These are phyloP conservation scores for Cathartes aura DNA, from an alignment of 2,113 vertebrate genomes.

Conservation along the genomic window DNA sequence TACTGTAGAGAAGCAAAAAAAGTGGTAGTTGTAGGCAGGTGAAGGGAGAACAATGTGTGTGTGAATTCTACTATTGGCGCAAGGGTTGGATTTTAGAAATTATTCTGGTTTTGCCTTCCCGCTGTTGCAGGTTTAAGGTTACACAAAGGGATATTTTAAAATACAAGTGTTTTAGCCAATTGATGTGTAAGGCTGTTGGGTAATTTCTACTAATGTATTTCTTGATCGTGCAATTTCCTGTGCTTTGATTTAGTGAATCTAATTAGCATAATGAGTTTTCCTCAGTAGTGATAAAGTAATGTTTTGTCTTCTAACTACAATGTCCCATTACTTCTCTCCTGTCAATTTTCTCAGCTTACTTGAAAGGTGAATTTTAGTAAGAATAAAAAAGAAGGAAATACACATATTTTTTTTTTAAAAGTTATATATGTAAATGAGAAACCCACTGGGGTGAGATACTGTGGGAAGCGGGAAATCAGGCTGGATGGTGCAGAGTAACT, in stretches of 20 bases:
- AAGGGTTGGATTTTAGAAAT: not conserved
- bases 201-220: not conserved
- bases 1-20: not conserved
- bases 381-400: not conserved
- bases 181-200: not conserved
- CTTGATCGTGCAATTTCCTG: not conserved
- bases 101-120: not conserved
- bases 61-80: not conserved
- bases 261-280: constrained; percentile 12
- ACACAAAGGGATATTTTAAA: not conserved
- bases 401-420: not conserved
- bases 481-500: not conserved
- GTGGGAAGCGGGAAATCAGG: not conserved
- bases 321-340: not conserved
- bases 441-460: not conserved
- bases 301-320: constrained; percentile 4
- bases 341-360: not conserved
- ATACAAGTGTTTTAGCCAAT: not conserved
- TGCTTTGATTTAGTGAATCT: constrained; percentile 32
- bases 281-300: not conserved
- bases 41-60: not conserved
- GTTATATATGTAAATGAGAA: not conserved
- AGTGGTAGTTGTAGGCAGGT: constrained; percentile 3
- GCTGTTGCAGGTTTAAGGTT: not conserved
- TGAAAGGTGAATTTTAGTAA: not conserved